phyloP scores from a whole-genome alignment of 2,888 invertebrate species.

The Zelleria hepariella region DNA sequence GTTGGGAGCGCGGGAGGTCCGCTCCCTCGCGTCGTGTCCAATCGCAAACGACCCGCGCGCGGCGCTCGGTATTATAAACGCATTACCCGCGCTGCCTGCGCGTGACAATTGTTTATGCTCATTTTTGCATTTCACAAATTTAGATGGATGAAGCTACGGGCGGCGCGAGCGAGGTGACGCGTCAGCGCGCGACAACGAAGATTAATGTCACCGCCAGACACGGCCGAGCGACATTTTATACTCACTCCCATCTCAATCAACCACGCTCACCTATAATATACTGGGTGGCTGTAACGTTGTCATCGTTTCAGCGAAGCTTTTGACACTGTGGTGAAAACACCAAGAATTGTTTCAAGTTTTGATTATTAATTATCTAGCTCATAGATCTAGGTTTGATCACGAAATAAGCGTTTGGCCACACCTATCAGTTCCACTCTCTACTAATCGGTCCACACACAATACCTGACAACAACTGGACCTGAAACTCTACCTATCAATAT shows the following conservation, averaged over 20 bases:
- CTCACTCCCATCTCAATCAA: not conserved
- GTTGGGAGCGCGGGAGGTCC: not conserved
- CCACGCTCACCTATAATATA: not conserved
- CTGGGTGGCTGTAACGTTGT: no score
- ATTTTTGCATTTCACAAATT: constrained; percentile 44
- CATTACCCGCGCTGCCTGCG: constrained; percentile 2
- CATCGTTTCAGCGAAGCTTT: no score
- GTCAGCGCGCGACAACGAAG: not conserved
- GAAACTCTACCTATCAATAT: not conserved
- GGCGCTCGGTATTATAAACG: constrained; percentile 9
- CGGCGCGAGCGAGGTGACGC: not conserved
- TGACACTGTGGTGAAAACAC: no score
- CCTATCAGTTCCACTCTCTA: no score
- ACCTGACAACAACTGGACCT: not conserved
- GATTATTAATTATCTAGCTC: no score
- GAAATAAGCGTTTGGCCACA: no score
- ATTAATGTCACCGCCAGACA: not conserved
- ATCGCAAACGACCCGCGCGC: constrained; percentile 7
- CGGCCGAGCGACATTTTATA: not conserved
- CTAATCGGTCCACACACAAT: no score
- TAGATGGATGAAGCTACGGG: constrained; percentile 24
- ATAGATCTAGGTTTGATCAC: no score
- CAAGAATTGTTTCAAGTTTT: no score
- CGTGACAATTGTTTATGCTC: constrained; percentile 30
- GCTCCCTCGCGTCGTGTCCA: constrained; percentile 5